A percentile compares a stretch with the other conserved stretches of the same genome.
These are phyloP conservation scores for Drosophila kuntzei DNA, from an alignment of 2,888 invertebrate genomes.

Conservation along the genomic window DNA sequence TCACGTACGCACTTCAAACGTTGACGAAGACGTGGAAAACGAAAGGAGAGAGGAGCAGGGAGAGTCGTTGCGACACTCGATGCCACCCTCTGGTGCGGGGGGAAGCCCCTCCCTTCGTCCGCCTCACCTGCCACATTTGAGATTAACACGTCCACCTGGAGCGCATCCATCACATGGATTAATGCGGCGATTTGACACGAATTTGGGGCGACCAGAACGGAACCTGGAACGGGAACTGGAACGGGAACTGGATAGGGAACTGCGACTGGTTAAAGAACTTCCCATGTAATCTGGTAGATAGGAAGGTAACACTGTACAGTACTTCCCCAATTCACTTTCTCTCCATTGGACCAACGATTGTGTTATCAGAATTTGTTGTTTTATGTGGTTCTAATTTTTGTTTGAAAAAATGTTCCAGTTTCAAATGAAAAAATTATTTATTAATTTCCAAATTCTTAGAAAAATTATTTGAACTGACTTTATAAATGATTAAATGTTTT, in stretches of 20 bases:
- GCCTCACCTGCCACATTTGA: conserved; percentile 38
- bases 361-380: conserved; percentile 9
- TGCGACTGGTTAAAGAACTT: background rate
- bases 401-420: background rate
- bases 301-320: background rate
- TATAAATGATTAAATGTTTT: background rate
- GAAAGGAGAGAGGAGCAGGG: background rate
- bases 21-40: conserved; percentile 7
- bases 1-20: conserved; percentile 70
- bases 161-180: conserved; percentile 69
- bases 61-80: background rate
- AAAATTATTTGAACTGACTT: background rate
- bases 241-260: background rate
- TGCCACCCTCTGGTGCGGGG: background rate
- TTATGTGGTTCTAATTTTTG: background rate
- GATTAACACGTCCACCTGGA: conserved; percentile 56
- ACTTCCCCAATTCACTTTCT: background rate
- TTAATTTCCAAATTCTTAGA: background rate
- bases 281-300: background rate
- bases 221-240: conserved; percentile 3
- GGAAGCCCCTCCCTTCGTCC: background rate
- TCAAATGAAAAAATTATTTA: background rate
- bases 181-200: conserved; percentile 38
- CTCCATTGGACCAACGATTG: conserved; percentile 1
- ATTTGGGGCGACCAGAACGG: conserved; percentile 20